Base-by-base conservation (phyloP, 2,797 vertebrate species). In the Artibeus jamaicensis region DNA sequence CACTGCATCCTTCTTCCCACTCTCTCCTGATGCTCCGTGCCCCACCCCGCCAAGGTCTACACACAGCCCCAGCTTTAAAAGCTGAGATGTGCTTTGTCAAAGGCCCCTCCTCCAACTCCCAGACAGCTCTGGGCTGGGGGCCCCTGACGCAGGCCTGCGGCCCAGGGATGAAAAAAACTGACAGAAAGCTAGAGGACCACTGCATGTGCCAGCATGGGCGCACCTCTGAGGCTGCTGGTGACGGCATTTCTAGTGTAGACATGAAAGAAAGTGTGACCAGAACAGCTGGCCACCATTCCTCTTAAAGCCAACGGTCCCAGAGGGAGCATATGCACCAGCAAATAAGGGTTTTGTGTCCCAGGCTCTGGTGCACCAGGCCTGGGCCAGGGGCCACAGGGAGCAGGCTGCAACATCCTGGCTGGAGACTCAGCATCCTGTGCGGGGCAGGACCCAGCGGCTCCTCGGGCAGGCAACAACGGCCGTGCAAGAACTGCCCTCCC, bases 181-280 rank as follows among this genome's bases (percentile, higher is more conserved):
- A 79, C 59, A 12, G 86, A 78, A 86, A 7, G n/a, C 59, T 48
- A n/a, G 83, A 24, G 53, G 39, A 21, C 21, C 39, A 21, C 2
- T 1, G n/a, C 0, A 15, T 6, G 37, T 0, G 2, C 37, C n/a
- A 67, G 53, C 59, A 19, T 0, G 32, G 82, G 42, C 18, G 6
- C 6, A 24, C 0, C 32, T 11, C 0, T 6, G 48, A 21, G 74
- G 37, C 34, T 5, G 11, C 2, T 6, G 16, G 44, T 2, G n/a
- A 46, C 14, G 9, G 32, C 3, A 15, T 32, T 9, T 44, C 39
- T 37, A 6, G 50, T 0, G 3, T 9, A 42, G 74, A 9, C 42
- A 79, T 73, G 7, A 85, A 92, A 39, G 87, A 15, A 19, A 57
- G 39, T 1, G 7, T 0, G n/a, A 5, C 14, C 1, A 7, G n/a